A percentile compares a stretch with the other conserved stretches of the same genome.
Evolutionary conservation across 2,888 invertebrate species (phyloP).

Genomic region (Tubiluchus corallicola): DNA sequence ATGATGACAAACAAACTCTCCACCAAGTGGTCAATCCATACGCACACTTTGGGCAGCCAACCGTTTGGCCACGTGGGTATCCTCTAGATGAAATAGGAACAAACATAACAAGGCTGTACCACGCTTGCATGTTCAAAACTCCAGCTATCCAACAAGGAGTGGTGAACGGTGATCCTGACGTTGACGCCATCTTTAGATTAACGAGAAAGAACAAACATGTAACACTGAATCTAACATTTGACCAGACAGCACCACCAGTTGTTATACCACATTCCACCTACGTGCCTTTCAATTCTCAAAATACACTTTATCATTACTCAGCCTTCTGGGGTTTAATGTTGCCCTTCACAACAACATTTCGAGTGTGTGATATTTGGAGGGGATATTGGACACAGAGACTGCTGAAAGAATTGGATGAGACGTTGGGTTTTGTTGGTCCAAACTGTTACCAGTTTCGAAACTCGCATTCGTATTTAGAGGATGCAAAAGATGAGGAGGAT

Average conservation of each 20-base stretch:
- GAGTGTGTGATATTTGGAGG: constrained; percentile 19
- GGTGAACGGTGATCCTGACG: constrained; percentile 20
- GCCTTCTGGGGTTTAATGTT: constrained; percentile 20
- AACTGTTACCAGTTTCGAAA: constrained; percentile 15
- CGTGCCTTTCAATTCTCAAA: constrained; percentile 20
- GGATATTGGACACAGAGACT: constrained; percentile 19
- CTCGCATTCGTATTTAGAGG: constrained; percentile 15
- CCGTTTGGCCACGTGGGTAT: constrained; percentile 20
- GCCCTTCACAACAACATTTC: constrained; percentile 16
- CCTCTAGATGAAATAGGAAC: constrained; percentile 15
- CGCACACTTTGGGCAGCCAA: constrained; percentile 18
- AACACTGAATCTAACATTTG: constrained; percentile 16
- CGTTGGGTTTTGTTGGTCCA: constrained; percentile 14
- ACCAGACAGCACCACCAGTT: constrained; percentile 17
- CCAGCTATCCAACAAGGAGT: constrained; percentile 20
- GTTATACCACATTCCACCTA: constrained; percentile 17
- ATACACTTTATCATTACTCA: constrained; percentile 17
- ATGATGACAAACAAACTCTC: background rate
- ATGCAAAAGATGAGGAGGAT: constrained; percentile 16
- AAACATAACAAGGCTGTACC: constrained; percentile 10
- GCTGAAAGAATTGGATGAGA: constrained; percentile 16
- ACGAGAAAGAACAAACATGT: constrained; percentile 14
- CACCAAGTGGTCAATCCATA: constrained; percentile 12
- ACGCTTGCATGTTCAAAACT: constrained; percentile 9
- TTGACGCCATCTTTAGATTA: constrained; percentile 20